phyloP scores from a whole-genome alignment of 2,113 vertebrate genomes.

The Urocynchramus pylzowi region DNA sequence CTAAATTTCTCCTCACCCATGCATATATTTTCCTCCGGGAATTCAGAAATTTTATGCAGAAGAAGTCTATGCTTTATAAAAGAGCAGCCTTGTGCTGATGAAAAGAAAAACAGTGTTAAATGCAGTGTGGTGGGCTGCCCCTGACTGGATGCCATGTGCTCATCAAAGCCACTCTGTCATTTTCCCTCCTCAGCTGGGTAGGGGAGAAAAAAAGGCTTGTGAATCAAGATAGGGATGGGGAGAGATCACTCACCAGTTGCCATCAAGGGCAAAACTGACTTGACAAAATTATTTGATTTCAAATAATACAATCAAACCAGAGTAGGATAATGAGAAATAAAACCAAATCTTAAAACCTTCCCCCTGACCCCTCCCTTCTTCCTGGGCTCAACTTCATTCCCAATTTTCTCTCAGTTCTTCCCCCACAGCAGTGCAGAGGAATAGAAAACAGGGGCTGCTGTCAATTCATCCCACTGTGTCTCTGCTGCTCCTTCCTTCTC shows the following conservation, averaged over 20 bases:
- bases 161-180: not conserved
- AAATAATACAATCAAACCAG: not conserved
- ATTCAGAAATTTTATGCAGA: not conserved
- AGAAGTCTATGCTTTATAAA: not conserved
- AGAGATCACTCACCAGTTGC: not conserved
- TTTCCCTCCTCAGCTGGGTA: not conserved
- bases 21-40: not conserved
- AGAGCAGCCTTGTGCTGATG: not conserved
- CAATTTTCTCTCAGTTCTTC: not conserved
- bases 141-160: not conserved
- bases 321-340: not conserved
- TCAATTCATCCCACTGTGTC: not conserved
- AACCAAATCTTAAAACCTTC: not conserved
- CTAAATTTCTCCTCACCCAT: not conserved
- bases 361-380: not conserved
- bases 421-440: fast-evolving
- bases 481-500: not conserved
- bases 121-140: not conserved
- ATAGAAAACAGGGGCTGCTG: not conserved
- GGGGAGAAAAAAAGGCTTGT: not conserved
- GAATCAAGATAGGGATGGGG: not conserved
- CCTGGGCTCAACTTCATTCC: not conserved
- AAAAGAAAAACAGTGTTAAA: not conserved
- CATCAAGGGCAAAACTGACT: not conserved
- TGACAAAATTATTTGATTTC: not conserved